A percentile compares a stretch with the other conserved stretches of the same genome.
These are phyloP conservation scores for Balearica regulorum DNA, from an alignment of 2,797 vertebrate species.

Conservation along the genomic window DNA sequence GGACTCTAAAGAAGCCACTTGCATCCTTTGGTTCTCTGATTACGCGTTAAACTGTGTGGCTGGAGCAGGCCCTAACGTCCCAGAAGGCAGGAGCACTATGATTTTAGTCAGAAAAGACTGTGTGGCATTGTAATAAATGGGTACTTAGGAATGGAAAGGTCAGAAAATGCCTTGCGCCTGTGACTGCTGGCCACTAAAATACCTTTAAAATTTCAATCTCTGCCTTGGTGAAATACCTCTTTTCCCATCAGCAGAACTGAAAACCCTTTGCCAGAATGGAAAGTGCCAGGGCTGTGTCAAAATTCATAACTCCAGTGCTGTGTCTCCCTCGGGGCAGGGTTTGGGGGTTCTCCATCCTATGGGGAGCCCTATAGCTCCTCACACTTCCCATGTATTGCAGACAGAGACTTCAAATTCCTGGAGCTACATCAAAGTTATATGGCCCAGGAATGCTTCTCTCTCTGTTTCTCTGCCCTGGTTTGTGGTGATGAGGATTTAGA, in stretches of 20 bases:
- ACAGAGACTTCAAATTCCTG: neutral
- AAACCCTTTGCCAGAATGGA: neutral
- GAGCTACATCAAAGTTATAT: neutral
- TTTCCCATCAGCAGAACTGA: neutral
- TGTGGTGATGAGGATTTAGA: neutral
- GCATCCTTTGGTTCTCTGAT: neutral
- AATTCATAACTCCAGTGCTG: neutral
- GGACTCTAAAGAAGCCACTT: neutral
- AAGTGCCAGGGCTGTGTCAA: neutral
- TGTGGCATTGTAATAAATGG: neutral
- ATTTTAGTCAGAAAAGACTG: neutral
- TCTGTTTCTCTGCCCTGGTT: neutral
- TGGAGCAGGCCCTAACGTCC: neutral
- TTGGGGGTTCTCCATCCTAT: neutral
- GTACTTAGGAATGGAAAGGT: neutral
- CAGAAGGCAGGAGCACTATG: neutral
- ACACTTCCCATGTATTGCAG: neutral
- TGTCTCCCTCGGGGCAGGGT: neutral
- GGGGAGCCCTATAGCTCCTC: neutral
- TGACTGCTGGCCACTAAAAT: neutral
- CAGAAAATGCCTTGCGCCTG: neutral
- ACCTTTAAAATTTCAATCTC: neutral
- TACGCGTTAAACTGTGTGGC: neutral
- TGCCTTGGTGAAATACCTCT: neutral
- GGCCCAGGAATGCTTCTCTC: neutral